Percentiles rank a stretch among this genome's conserved stretches.
Conservation (phyloP, 2,113 vertebrate species). For the Pteruthius melanotis region DNA sequence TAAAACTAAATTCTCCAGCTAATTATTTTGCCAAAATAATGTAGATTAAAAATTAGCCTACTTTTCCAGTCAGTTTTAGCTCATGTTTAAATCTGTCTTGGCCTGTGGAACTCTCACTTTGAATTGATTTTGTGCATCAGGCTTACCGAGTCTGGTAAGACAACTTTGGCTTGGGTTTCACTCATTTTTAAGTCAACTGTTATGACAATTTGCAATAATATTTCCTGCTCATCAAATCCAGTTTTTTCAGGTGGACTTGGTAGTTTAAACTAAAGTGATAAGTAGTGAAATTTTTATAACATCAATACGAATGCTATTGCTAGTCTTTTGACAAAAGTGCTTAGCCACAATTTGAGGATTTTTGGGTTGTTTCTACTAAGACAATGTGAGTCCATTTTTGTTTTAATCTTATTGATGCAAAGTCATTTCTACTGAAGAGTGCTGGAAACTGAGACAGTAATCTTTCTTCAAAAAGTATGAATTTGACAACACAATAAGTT, state of each 20-base stretch:
- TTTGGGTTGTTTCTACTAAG: not conserved
- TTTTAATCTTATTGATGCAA: not conserved
- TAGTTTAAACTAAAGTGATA: not conserved
- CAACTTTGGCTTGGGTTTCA: not conserved
- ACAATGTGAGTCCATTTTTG: not conserved
- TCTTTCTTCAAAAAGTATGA: not conserved
- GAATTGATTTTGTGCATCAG: not conserved
- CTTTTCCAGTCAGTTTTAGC: not conserved
- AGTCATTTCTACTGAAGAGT: not conserved
- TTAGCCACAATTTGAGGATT: not conserved
- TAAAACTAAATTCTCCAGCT: not conserved
- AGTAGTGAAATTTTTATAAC: not conserved
- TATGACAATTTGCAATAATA: not conserved
- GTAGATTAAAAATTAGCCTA: not conserved
- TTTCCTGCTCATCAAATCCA: not conserved
- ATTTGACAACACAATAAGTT: not conserved
- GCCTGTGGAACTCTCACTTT: not conserved
- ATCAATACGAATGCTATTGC: rapidly evolving
- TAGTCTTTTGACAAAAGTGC: not conserved
- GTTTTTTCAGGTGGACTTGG: not conserved
- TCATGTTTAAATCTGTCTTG: not conserved
- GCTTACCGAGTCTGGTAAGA: not conserved
- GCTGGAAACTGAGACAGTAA: not conserved
- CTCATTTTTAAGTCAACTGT: not conserved
- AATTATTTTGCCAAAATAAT: not conserved